Base-by-base conservation (phyloP, 2,888 invertebrate species). In the Rhaphigaster nebulosa region DNA sequence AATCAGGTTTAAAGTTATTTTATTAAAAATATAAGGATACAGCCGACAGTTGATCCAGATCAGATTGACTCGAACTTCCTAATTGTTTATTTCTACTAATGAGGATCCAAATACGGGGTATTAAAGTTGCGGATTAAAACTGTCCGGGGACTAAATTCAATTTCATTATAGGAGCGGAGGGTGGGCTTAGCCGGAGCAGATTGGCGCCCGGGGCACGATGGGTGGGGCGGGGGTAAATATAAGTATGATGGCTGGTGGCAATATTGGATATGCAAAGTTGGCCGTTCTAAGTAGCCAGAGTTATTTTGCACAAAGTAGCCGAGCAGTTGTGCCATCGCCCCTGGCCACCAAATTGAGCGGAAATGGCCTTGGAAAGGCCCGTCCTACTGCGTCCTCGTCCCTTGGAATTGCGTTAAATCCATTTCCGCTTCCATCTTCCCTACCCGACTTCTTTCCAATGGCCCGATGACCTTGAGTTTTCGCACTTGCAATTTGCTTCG, bases 181-280 rank as follows among this genome's bases (percentile, higher is more conserved):
- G 60, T 2, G 0, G 65, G 88, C 88, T 88, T 54, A 56, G 60
- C 34, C 0, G 4, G 87, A 15, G 29, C 29, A 29, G 65, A 29
- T 60, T 60, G 65, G 29, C 52, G 26, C 56, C 56, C 23, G 54
- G 26, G 3, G n/a, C n/a, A n/a, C 23, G 15, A 4, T 4, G 76
- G 76, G 38, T 4, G 80, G 41, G n/a, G 45, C 1, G 65, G 60
- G 45, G 41, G 45, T 38, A 60, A 60, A 88, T 88, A 56, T 88
- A 88, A 88, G 88, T 60, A 88, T 65, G 88, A 88, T 88, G 88
- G 65, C 34, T 29, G 0, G 45, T 4, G 88, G 88, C 18, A 13
- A 88, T 88, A 88, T 88, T 88, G 88, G 88, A 65, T 88, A 88
- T 88, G 88, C 88, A 88, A 88, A 88, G 65, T 26, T 15, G 88